Base-by-base conservation (phyloP, 2,113 vertebrate species). In the Irena cyanogastra region DNA sequence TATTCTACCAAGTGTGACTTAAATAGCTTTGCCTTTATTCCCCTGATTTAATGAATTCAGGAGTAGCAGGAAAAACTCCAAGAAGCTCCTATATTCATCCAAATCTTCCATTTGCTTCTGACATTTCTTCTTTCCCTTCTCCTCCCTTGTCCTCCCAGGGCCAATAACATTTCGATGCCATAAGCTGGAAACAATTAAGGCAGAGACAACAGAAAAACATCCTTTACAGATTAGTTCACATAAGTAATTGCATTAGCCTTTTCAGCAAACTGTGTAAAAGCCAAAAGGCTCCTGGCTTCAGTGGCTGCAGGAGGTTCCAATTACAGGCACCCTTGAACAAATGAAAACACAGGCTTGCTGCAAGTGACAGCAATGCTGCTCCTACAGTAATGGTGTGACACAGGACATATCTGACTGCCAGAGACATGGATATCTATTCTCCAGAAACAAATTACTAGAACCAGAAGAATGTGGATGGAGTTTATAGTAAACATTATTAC, bases 191-290 rank as follows among this genome's bases (percentile, higher is more conserved):
- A 83, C 71, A 80, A 94, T 87, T 93, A 93, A 94, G n/a, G n/a
- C 87, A 91, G 71, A 95, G 84, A 95, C 94, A 97, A 96, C 85
- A 95, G 70, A 72, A 91, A 89, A 95, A 94, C 93, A 91, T 95
- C 91, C 94, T 80, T 93, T 93, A 74, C 45, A 80, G 94, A 95
- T 95, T 95, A 93, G 70, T 91, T 89, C 93, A 63, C 4, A 1
- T 82, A 79, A 94, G 84, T 64, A 95, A 91, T 90, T 90, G 53
- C 71, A 86, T 91, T 93, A 77, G 44, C 1, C 2, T 90, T 82
- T 81, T 93, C 75, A 69, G 82, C 82, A 94, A 88, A 49, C 23
- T 28, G 20, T 35, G 64, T 21, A 18, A 59, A 69, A 87, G 91
- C 95, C 93, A 97, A 82, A 79, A 88, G 59, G 45, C 79, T 95